These are phyloP conservation scores for Sinopyrophorus schimmeli DNA, from an alignment of 2,888 invertebrate genomes.

Conservation along the genomic window DNA sequence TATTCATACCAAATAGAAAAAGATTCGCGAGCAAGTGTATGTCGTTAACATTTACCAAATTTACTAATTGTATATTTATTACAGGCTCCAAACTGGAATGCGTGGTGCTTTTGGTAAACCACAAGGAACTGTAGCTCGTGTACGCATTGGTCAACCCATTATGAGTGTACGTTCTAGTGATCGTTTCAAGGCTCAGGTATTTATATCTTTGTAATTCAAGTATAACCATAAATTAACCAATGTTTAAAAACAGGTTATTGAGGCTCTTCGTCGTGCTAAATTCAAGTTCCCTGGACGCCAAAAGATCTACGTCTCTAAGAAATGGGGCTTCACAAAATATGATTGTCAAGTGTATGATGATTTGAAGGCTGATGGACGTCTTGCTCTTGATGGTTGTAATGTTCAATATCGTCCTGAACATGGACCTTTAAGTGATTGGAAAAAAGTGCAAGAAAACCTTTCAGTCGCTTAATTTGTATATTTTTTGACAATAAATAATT, in stretches of 20 bases:
- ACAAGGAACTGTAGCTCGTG: slow-evolving; percentile 99
- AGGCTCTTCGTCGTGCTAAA: slow-evolving; percentile 98
- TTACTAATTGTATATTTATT: not conserved
- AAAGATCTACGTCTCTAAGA: slow-evolving; percentile 98
- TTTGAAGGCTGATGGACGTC: slow-evolving; percentile 77
- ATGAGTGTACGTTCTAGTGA: slow-evolving; percentile 98
- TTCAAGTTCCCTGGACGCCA: slow-evolving; percentile 99
- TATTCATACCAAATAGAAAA: no score
- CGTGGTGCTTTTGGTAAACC: slow-evolving; percentile 99
- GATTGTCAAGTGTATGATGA: slow-evolving; percentile 87
- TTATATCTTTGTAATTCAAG: no score
- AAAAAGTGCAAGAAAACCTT: slow-evolving; percentile 73
- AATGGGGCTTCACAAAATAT: slow-evolving; percentile 99
- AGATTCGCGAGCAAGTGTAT: no score
- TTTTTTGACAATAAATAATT: slow-evolving; percentile 29
- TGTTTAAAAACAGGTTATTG: slow-evolving; percentile 64
- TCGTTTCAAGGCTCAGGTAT: slow-evolving; percentile 86
- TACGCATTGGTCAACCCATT: slow-evolving; percentile 97
- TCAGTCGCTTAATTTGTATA: slow-evolving; percentile 50
- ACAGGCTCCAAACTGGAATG: slow-evolving; percentile 99
- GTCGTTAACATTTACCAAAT: no score
- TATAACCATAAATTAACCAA: no score
- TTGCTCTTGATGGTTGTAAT: slow-evolving; percentile 91
- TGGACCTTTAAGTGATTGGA: slow-evolving; percentile 92
- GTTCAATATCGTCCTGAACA: slow-evolving; percentile 94